phyloP scores from a whole-genome alignment of 2,797 vertebrate species.

The Sebastes oblongus region DNA sequence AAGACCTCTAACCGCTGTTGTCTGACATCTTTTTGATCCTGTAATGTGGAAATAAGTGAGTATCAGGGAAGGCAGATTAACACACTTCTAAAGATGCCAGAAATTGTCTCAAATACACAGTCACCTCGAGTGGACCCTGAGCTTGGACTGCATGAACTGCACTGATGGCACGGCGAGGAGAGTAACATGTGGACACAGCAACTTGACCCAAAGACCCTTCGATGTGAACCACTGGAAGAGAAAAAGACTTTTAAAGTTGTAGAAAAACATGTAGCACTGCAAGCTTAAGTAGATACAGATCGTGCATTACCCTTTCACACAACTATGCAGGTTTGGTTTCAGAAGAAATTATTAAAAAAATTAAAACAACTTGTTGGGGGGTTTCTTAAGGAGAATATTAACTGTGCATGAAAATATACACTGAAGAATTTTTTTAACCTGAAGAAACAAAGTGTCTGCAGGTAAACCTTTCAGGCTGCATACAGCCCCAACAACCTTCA shows the following conservation, averaged over 20 bases:
- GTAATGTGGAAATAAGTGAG: neutral
- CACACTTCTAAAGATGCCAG: neutral
- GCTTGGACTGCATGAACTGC: slow-evolving; percentile 83
- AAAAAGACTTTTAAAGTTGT: neutral
- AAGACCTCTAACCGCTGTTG: slow-evolving; percentile 87
- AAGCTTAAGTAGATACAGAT: neutral
- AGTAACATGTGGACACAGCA: slow-evolving; percentile 94
- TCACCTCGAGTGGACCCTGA: slow-evolving; percentile 71
- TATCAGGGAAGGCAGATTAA: neutral
- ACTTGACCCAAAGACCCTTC: slow-evolving; percentile 96
- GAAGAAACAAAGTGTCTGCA: neutral
- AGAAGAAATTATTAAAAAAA: neutral
- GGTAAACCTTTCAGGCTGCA: neutral
- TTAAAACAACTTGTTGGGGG: no score
- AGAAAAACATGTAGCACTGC: neutral
- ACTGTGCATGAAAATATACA: neutral
- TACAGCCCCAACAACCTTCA: neutral
- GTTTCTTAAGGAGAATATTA: no score
- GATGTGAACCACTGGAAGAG: slow-evolving; percentile 89
- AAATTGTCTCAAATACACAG: neutral
- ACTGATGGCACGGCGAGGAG: slow-evolving; percentile 93
- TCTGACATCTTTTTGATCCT: slow-evolving; percentile 85
- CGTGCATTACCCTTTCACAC: neutral
- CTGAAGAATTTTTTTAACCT: no score
- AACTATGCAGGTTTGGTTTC: neutral